These are phyloP conservation scores for Mesochorus sp. DNA, from an alignment of 2,888 invertebrate species.

Conservation along the genomic window DNA sequence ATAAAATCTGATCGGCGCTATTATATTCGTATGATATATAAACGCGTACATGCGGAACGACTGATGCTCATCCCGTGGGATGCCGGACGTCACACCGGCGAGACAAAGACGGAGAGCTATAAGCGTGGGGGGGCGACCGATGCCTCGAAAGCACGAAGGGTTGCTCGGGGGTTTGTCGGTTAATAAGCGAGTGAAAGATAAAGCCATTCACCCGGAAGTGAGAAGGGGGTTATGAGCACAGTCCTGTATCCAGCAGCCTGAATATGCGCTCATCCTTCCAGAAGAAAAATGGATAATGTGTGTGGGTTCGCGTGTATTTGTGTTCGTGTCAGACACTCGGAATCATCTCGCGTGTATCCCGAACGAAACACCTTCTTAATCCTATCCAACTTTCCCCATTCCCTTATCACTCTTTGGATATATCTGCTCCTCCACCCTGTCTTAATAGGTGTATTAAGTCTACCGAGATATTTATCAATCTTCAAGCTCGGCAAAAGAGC, in stretches of 20 bases:
- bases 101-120: neutral
- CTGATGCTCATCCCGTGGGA: too few species aligned
- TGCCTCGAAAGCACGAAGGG: constrained; percentile 38
- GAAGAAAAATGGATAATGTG: constrained; percentile 71
- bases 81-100: too few species aligned
- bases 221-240: neutral
- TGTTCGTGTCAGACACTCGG: constrained; percentile 4
- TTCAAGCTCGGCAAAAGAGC: neutral
- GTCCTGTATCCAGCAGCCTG: constrained; percentile 32
- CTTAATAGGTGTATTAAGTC: neutral
- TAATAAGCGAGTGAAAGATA: constrained; percentile 72
- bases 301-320: neutral
- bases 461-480: neutral
- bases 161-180: constrained; percentile 66
- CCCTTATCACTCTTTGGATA: neutral
- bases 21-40: too few species aligned
- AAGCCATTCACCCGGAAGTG: constrained; percentile 69
- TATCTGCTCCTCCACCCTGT: too few species aligned
- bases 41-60: neutral
- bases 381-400: constrained; percentile 11
- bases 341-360: constrained; percentile 19
- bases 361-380: constrained; percentile 30
- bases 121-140: neutral
- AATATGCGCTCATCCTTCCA: constrained; percentile 71
- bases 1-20: too few species aligned